phyloP scores from a whole-genome alignment of 2,888 invertebrate species.

The Coelinius sp. region DNA sequence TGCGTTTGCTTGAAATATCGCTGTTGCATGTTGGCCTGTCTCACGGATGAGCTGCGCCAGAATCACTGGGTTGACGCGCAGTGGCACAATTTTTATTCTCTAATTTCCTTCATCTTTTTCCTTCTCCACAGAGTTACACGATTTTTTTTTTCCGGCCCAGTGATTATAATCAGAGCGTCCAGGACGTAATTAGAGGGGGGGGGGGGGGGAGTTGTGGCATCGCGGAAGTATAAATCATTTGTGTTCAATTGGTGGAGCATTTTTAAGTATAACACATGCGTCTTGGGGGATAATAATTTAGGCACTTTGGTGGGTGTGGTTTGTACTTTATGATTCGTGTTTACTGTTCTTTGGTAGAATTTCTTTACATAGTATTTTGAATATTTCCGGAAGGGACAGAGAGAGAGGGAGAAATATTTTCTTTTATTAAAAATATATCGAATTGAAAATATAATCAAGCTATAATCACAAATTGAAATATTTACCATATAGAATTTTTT shows the following conservation, averaged over 20 bases:
- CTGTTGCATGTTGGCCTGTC: constrained; percentile 50
- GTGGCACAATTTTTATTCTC: constrained; percentile 16
- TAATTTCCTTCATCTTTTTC: constrained; percentile 19
- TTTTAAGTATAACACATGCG: background rate
- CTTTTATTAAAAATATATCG: no score
- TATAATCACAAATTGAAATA: background rate
- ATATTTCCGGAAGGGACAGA: background rate
- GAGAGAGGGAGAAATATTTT: no score
- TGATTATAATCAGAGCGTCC: constrained; percentile 28
- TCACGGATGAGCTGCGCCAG: constrained; percentile 47
- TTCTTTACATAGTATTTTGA: no score
- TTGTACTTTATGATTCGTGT: background rate
- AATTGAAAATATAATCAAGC: no score
- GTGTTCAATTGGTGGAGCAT: constrained; percentile 26
- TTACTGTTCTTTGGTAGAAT: background rate
- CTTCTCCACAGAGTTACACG: background rate
- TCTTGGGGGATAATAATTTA: constrained; percentile 30
- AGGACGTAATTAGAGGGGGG: constrained; percentile 21
- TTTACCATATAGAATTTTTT: background rate
- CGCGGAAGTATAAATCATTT: constrained; percentile 37
- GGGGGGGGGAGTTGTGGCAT: background rate
- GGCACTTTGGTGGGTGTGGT: constrained; percentile 1
- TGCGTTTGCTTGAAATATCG: constrained; percentile 46
- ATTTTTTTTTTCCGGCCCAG: background rate
- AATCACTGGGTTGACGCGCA: constrained; percentile 30